phyloP scores from a whole-genome alignment of 1,140 invertebrate genomes.

The Calephelis virginiensis region DNA sequence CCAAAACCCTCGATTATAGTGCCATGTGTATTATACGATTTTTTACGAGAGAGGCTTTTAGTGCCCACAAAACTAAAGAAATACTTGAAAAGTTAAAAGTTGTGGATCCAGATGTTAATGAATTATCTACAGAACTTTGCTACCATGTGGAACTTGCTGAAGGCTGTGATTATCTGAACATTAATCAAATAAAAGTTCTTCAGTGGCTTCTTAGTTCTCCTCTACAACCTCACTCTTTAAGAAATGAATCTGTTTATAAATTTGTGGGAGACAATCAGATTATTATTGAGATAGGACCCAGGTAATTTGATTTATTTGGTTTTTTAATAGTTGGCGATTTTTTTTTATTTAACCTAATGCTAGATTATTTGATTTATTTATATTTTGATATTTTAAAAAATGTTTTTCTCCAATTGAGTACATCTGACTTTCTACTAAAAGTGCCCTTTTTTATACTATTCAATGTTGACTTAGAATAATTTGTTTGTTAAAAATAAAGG shows the following conservation, averaged over 20 bases:
- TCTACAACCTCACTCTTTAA: conserved; percentile 79
- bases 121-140: conserved; percentile 86
- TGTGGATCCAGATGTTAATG: conserved; percentile 61
- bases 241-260: conserved; percentile 68
- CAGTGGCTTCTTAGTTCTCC: conserved; percentile 86
- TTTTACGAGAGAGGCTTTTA: conserved; percentile 67
- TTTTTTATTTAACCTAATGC: too few relatives aligned
- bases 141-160: conserved; percentile 86
- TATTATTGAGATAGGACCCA: conserved; percentile 89
- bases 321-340: neutral
- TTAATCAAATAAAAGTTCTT: conserved; percentile 80
- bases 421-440: too few relatives aligned
- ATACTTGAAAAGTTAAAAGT: conserved; percentile 62
- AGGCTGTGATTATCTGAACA: conserved; percentile 68
- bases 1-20: neutral
- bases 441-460: too few relatives aligned
- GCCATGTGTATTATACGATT: conserved; percentile 70
- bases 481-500: too few relatives aligned
- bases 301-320: conserved; percentile 67
- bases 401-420: too few relatives aligned
- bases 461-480: too few relatives aligned
- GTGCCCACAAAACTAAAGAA: conserved; percentile 69
- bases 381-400: too few relatives aligned
- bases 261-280: conserved; percentile 59
- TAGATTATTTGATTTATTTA: too few relatives aligned